Evolutionary conservation across 2,797 vertebrate genomes (phyloP), one percentile per base, ranked within the genome.

Genomic region (Sebastes umbrosus): DNA sequence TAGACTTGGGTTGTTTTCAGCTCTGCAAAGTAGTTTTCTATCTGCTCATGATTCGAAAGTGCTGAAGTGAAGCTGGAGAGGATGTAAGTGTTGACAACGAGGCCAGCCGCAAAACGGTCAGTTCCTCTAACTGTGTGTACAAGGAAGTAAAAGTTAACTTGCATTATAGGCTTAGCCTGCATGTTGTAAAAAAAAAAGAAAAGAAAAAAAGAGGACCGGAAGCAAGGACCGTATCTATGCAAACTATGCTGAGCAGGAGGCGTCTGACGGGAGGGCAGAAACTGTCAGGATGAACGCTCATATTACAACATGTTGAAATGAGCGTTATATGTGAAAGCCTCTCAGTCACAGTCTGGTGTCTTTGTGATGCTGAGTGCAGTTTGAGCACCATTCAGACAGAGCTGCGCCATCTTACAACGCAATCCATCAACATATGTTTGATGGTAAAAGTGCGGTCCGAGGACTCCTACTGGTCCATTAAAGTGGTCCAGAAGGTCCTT

Each of bases 111-210:
- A 81, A 75, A 86, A 88, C 90, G 92, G 93, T 88, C 94, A 95
- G 95, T 96, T 96, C 96, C 96, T 96, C 96, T 95, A 95, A 96
- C 94, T 88, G 79, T 63, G 65, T 87, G 88, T 73, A 96, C 87
- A 86, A 96, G 96, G 96, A 96, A 96, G 96, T 96, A 91, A 94
- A 92, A 94, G 93, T 94, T 90, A 36, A 92, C 87, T 89, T 90
- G 93, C 89, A 89, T 90, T 94, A 89, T 69, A 91, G 78, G 80
- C 93, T 88, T 69, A 84, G 89, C 77, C 34, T 29, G 32, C 77
- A 77, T 75, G 89, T 83, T 87, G 83, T 88, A 32, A 67, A 90
- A 81, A 92, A 92, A 69, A 64, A 46, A 84, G 22, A 43, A 50
- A 55, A 50, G 22, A 75, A 16, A 70, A 20, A 36, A 36, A 18